These are phyloP conservation scores for Horisme vitalbata DNA, from an alignment of 2,888 invertebrate species.

Conservation along the genomic window DNA sequence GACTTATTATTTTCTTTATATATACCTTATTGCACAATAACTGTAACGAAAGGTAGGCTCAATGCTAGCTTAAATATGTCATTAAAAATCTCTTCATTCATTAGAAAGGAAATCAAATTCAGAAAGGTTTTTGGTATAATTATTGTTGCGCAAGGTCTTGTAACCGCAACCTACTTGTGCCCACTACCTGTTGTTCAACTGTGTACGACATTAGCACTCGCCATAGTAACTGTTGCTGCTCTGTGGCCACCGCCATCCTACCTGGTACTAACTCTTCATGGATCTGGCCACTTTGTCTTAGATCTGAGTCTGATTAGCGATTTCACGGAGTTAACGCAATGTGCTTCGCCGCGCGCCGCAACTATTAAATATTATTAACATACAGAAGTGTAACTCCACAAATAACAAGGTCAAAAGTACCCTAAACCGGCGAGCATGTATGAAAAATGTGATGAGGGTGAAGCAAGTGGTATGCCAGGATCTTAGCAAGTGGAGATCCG, in stretches of 20 bases:
- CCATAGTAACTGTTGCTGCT: background rate
- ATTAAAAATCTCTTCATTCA: background rate
- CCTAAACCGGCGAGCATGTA: too few relatives aligned
- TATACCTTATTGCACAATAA: too few relatives aligned
- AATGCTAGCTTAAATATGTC: slow-evolving; percentile 3
- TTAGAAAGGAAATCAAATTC: slow-evolving; percentile 26
- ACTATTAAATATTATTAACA: too few relatives aligned
- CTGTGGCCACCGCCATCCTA: background rate
- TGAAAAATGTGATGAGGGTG: too few relatives aligned
- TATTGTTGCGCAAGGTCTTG: slow-evolving; percentile 37
- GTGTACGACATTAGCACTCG: slow-evolving; percentile 1
- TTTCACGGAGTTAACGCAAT: background rate
- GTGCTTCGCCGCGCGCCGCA: background rate
- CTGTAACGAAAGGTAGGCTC: too few relatives aligned
- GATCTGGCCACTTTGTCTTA: slow-evolving; percentile 9
- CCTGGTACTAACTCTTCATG: background rate
- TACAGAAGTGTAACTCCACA: too few relatives aligned
- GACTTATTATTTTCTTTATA: too few relatives aligned
- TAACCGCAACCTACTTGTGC: slow-evolving; percentile 33
- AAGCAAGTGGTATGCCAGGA: too few relatives aligned
- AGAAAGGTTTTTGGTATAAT: slow-evolving; percentile 25
- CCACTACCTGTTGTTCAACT: slow-evolving; percentile 8
- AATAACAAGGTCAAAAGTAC: too few relatives aligned
- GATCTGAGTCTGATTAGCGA: slow-evolving; percentile 4
- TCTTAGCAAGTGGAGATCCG: too few relatives aligned